These are phyloP conservation scores for Schizopygopsis malacanthus DNA, from an alignment of 2,797 vertebrate genomes.

Conservation along the genomic window DNA sequence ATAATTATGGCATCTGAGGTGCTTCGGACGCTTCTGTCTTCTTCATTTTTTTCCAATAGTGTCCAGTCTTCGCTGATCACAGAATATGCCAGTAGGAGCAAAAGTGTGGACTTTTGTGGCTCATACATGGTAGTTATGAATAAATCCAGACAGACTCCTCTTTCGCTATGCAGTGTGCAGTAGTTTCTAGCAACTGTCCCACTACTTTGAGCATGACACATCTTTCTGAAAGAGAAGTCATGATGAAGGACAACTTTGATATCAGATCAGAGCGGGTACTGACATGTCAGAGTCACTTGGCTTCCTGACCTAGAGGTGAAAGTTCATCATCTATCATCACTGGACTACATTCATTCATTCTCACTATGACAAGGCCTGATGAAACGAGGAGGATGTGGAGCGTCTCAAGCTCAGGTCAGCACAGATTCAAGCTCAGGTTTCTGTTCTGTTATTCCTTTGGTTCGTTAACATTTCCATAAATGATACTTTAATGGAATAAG, in stretches of 20 bases:
- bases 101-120: constrained; percentile 19
- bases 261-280: constrained; percentile 19
- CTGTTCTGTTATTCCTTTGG: neutral
- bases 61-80: constrained; percentile 31
- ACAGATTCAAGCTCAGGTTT: neutral
- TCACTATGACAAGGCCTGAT: neutral
- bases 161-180: neutral
- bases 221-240: constrained; percentile 16
- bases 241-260: constrained; percentile 12
- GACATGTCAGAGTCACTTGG: constrained; percentile 41
- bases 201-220: neutral
- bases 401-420: constrained; percentile 20
- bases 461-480: neutral
- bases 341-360: constrained; percentile 8
- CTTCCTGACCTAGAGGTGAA: constrained; percentile 62
- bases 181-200: constrained; percentile 6
- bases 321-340: constrained; percentile 70
- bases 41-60: constrained; percentile 38
- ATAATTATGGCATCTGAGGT: constrained; percentile 76
- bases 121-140: constrained; percentile 11
- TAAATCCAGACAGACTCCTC: constrained; percentile 11
- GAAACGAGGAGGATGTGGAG: neutral
- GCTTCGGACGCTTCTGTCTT: constrained; percentile 56
- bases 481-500: neutral
- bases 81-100: constrained; percentile 31